phyloP scores from a whole-genome alignment of 37 sponge, comb jelly and placozoan species.

The Halisarca cf. caerulea region DNA sequence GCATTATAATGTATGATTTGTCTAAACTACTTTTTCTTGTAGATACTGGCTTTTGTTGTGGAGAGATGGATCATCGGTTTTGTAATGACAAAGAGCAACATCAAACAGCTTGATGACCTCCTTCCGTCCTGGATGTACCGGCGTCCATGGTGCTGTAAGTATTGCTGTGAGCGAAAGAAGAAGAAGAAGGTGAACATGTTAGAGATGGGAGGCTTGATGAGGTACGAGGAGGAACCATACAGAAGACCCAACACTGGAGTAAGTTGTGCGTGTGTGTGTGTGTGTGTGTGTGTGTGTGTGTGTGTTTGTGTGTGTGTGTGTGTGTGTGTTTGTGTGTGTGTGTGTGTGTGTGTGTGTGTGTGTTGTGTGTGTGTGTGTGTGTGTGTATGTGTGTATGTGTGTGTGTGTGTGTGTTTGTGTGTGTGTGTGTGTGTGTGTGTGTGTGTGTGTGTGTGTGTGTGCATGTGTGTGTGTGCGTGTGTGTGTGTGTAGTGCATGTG shows the following conservation, averaged over 20 bases:
- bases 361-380: too few relatives aligned
- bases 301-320: not conserved
- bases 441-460: too few relatives aligned
- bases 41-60: constrained; percentile 52
- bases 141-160: not conserved
- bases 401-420: too few relatives aligned
- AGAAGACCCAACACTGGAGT: constrained; percentile 1
- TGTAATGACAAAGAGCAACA: constrained; percentile 47
- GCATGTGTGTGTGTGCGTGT: too few relatives aligned
- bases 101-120: constrained; percentile 70
- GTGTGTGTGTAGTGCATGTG: too few relatives aligned
- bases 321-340: too few relatives aligned
- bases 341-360: too few relatives aligned
- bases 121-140: constrained; percentile 61
- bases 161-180: constrained; percentile 11
- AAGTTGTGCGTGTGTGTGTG: not conserved
- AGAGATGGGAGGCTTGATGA: constrained; percentile 11
- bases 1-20: too few relatives aligned
- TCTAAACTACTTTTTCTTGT: too few relatives aligned
- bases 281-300: not conserved
- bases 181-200: not conserved
- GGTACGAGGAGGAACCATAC: constrained; percentile 14
- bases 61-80: constrained; percentile 60
- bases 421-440: too few relatives aligned
- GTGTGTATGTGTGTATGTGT: too few relatives aligned